Base-by-base conservation (phyloP, 92 coral and sea anemone genomes). In the Palythoa heliodiscus region DNA sequence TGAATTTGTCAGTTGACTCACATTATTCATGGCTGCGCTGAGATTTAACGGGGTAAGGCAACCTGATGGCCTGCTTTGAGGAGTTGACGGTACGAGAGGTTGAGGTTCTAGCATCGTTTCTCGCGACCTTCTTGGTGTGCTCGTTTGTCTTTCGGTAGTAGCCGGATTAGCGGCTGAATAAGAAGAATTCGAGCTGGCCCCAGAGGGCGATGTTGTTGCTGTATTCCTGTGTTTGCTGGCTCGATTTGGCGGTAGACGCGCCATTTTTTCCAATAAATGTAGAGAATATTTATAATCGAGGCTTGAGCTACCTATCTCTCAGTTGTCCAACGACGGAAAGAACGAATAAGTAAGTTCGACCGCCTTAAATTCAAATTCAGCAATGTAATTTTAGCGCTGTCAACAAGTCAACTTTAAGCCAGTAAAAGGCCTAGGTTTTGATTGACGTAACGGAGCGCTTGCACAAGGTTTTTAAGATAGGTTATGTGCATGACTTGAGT, bases 221-320 rank as follows among this genome's bases (percentile, higher is more conserved):
- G 52, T 15, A 71, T 13, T 13, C 37, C 76, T 71, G 19, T 71
- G 15, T 71, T 71, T 71, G 76, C 76, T 71, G 52, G 76, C 76
- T 22, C 76, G 54, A 71, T 71, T 71, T 38, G 76, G 76, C 11
- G 76, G 76, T 71, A 71, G 37, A 47, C 76, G 76, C 13, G 76
- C 76, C 76, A 71, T 71, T 71, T 37, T 71, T 66, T 29, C 35
- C 35, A 29, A 29, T 29, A 1, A 29, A 29, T 29, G 35, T 1
- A 29, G 35, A 29, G 35, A 29, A 29, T 29, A 29, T 29, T 4
- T 43, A 7, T 43, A 43, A 43, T 43, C 5, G 48, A 43, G 48
- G 48, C 48, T 43, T 43, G 48, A 43, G 3, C 3, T 5, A 43
- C 48, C 48, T 43, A 43, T 4, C 35, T 43, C 48, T 43, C 3